Evolutionary conservation across 92 coral and sea anemone species (phyloP).

Genomic region (Anthopleura xanthogrammica): DNA sequence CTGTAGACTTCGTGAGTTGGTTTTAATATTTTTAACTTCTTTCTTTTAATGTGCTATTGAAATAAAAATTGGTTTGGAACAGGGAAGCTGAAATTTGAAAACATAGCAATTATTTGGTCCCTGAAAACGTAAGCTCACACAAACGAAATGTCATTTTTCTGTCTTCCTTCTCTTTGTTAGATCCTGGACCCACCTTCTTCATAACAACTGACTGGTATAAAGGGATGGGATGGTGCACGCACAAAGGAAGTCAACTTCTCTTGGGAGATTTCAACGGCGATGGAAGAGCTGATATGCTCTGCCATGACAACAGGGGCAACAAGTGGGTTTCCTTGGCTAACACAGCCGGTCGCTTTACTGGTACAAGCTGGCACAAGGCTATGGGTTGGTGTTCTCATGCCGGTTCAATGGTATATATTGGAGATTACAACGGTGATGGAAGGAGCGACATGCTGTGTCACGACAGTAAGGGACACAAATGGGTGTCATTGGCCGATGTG

Average conservation of each 20-base stretch:
- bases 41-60: neutral
- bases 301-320: constrained; percentile 9
- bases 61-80: neutral
- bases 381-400: constrained; percentile 13
- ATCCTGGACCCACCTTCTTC: neutral
- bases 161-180: no score
- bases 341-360: neutral
- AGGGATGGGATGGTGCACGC: neutral
- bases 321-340: constrained; percentile 12
- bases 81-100: neutral
- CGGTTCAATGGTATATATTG: neutral
- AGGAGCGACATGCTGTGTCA: constrained; percentile 33
- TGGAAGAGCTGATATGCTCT: constrained; percentile 9
- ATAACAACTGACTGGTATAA: no score
- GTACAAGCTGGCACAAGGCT: constrained; percentile 13
- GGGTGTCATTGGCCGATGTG: constrained; percentile 15
- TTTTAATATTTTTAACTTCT: neutral
- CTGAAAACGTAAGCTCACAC: no score
- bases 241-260: neutral
- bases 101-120: no score
- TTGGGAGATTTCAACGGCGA: neutral
- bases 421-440: constrained; percentile 30
- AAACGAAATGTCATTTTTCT: neutral
- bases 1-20: constrained; percentile 34
- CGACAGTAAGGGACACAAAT: constrained; percentile 5